Evolutionary conservation across 2,888 invertebrate species (phyloP).

Genomic region (Cerastis rubricosa): DNA sequence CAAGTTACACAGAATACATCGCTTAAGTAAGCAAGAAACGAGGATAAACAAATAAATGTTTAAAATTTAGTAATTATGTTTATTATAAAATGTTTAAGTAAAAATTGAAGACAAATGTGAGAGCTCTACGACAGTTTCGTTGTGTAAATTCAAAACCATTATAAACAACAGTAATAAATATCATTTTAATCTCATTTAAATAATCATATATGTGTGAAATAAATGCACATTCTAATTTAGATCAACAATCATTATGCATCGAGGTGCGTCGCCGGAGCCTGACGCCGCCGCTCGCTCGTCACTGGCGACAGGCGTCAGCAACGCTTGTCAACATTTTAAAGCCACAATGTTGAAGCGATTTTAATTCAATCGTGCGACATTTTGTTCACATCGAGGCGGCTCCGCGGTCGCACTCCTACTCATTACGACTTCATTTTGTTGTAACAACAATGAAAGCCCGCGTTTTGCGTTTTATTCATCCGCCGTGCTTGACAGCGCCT

Average conservation of each 20-base stretch:
- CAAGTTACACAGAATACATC: slow-evolving; percentile 47
- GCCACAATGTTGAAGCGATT: slow-evolving; percentile 86
- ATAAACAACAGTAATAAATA: slow-evolving; percentile 21
- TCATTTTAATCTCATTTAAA: slow-evolving; percentile 42
- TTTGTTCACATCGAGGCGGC: slow-evolving; percentile 77
- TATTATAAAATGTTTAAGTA: slow-evolving; percentile 8
- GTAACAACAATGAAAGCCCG: slow-evolving; percentile 85
- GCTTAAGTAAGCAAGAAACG: slow-evolving; percentile 43
- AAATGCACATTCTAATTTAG: slow-evolving; percentile 59
- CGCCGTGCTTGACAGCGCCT: slow-evolving; percentile 82
- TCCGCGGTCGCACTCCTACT: slow-evolving; percentile 77
- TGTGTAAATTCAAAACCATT: slow-evolving; percentile 12
- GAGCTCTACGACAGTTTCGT: neutral
- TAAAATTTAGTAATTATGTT: slow-evolving; percentile 30
- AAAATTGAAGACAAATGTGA: slow-evolving; percentile 1
- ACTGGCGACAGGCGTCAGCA: slow-evolving; percentile 83
- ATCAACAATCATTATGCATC: slow-evolving; percentile 61
- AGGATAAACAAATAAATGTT: slow-evolving; percentile 58
- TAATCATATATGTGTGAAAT: slow-evolving; percentile 35
- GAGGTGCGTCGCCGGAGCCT: slow-evolving; percentile 45
- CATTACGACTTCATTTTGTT: slow-evolving; percentile 90
- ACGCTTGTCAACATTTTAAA: slow-evolving; percentile 87
- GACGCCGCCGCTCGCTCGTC: slow-evolving; percentile 64
- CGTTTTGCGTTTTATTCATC: slow-evolving; percentile 81
- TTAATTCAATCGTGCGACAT: slow-evolving; percentile 88